phyloP scores from a whole-genome alignment of 2,113 vertebrate species.

The Plectropomus leopardus region DNA sequence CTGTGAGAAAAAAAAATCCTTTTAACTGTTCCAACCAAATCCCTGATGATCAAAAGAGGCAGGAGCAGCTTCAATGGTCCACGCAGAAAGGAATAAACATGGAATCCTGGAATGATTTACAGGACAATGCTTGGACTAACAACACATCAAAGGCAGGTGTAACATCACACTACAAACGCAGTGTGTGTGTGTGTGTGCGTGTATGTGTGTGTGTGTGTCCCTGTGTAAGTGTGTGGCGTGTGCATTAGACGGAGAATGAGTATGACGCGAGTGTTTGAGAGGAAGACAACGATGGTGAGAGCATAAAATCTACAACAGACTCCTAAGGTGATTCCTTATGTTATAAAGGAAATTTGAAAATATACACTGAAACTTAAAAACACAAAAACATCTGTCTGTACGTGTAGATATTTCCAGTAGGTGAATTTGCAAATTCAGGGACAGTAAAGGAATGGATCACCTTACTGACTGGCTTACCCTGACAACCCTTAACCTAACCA shows the following conservation, averaged over 20 bases:
- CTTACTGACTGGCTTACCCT: no score
- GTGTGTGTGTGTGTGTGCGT: neutral
- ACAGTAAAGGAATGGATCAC: no score
- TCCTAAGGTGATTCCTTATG: conserved; percentile 7
- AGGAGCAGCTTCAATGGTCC: conserved; percentile 53
- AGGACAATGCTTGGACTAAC: conserved; percentile 63
- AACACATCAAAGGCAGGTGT: conserved; percentile 66
- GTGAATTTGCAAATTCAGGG: no score
- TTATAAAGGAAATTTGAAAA: no score
- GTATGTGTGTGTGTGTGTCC: no score
- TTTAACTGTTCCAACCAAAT: conserved; percentile 57
- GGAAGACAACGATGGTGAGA: neutral
- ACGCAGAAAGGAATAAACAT: conserved; percentile 52
- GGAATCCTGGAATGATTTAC: conserved; percentile 65
- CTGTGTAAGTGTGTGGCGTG: conserved; percentile 8
- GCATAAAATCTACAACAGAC: conserved; percentile 11
- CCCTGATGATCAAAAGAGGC: conserved; percentile 59
- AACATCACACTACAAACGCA: conserved; percentile 42
- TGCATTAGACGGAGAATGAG: neutral
- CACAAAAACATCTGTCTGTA: no score
- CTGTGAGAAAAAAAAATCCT: conserved; percentile 37
- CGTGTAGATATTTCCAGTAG: no score
- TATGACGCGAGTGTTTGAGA: neutral
- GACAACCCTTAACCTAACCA: no score
- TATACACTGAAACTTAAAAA: no score